These are phyloP conservation scores for Chamaetylas fuelleborni DNA, from an alignment of 2,113 vertebrate genomes.

Conservation along the genomic window DNA sequence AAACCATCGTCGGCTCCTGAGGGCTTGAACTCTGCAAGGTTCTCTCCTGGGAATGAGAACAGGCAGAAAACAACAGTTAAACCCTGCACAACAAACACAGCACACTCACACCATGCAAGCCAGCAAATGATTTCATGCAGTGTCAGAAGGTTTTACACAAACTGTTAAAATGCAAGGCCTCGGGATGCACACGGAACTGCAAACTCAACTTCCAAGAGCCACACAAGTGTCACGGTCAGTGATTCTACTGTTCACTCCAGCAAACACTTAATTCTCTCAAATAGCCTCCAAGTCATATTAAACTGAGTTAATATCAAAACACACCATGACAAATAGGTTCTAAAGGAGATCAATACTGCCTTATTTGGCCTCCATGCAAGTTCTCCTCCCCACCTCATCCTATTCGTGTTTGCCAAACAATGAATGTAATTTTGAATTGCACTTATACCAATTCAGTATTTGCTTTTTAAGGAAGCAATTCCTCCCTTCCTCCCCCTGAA, in stretches of 20 bases:
- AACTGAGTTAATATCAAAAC: background rate
- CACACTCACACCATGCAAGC: background rate
- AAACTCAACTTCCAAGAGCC: background rate
- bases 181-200: background rate
- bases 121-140: background rate
- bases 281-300: background rate
- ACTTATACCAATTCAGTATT: background rate
- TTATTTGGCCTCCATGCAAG: background rate
- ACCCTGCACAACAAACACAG: background rate
- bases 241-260: background rate
- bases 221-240: background rate
- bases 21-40: slow-evolving; percentile 92
- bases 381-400: background rate
- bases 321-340: background rate
- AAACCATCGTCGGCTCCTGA: slow-evolving; percentile 88
- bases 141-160: background rate
- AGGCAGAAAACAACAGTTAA: background rate
- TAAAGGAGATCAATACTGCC: background rate
- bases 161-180: background rate
- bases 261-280: background rate
- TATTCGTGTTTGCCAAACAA: background rate
- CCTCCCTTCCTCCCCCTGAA: background rate
- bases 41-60: slow-evolving; percentile 80
- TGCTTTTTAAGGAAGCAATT: background rate
- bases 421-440: background rate